Conservation (phyloP, 2,113 vertebrate species). For the Pelobates fuscus region DNA sequence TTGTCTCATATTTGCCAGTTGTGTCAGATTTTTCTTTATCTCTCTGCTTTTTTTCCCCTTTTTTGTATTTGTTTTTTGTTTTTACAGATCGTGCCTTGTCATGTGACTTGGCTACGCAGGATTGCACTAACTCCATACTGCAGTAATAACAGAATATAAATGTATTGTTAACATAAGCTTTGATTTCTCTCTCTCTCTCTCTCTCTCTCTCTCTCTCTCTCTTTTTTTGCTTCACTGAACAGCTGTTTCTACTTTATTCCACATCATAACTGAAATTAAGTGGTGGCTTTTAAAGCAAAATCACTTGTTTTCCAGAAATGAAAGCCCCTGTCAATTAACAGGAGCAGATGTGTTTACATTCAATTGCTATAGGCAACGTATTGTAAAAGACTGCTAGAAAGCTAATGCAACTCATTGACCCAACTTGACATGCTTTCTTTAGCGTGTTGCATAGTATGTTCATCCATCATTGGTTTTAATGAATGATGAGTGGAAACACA, state of each 20-base stretch:
- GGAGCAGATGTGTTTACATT: slow-evolving; percentile 65
- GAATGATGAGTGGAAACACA: slow-evolving; percentile 59
- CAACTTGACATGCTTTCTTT: slow-evolving; percentile 30
- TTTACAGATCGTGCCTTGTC: slow-evolving; percentile 88
- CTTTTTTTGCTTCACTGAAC: not conserved
- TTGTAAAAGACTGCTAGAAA: slow-evolving; percentile 72
- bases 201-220: not conserved
- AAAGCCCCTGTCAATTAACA: slow-evolving; percentile 1
- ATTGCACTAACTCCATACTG: slow-evolving; percentile 97
- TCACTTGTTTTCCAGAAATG: slow-evolving; percentile 60
- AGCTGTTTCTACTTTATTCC: slow-evolving; percentile 54
- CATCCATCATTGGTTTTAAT: too few species aligned
- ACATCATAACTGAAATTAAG: slow-evolving; percentile 65
- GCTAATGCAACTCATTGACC: slow-evolving; percentile 75
- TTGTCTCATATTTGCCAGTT: slow-evolving; percentile 71
- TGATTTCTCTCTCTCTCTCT: slow-evolving; percentile 60
- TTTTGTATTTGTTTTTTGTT: slow-evolving; percentile 66
- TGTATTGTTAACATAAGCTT: slow-evolving; percentile 74
- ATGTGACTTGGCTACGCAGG: slow-evolving; percentile 92
- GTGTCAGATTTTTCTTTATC: slow-evolving; percentile 33
- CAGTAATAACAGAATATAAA: slow-evolving; percentile 76
- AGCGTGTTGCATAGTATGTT: too few species aligned
- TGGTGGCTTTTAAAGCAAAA: slow-evolving; percentile 63
- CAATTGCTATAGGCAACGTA: slow-evolving; percentile 64
- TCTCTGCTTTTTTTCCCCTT: not conserved